Evolutionary conservation across 2,113 vertebrate species (phyloP).

Genomic region (Varanus salvator): DNA sequence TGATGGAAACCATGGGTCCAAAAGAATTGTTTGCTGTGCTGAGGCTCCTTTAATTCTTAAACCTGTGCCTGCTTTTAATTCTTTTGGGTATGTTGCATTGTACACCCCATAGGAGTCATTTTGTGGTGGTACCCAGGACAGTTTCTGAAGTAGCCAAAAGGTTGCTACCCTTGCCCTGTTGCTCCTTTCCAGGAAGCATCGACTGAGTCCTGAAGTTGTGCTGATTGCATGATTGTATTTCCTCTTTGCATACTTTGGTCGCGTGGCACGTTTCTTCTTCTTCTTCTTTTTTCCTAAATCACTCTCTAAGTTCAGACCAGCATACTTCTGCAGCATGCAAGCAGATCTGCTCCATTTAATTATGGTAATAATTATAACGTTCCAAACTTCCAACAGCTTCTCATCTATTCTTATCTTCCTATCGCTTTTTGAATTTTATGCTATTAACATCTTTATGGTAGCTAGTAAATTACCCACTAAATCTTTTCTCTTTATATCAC

Average conservation of each 20-base stretch:
- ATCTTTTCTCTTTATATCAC: neutral
- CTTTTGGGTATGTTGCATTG: too few relatives aligned
- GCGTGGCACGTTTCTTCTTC: neutral
- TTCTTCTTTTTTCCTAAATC: too few relatives aligned
- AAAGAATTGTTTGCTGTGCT: too few relatives aligned
- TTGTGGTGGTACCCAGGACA: too few relatives aligned
- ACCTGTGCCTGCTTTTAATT: too few relatives aligned
- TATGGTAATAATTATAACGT: neutral
- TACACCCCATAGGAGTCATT: too few relatives aligned
- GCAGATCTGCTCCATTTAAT: neutral
- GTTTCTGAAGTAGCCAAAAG: too few relatives aligned
- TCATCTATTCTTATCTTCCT: neutral
- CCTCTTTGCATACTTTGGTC: neutral
- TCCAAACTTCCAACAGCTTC: neutral
- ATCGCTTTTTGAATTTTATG: neutral
- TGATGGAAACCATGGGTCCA: too few relatives aligned
- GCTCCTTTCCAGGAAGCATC: neutral
- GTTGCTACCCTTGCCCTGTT: too few relatives aligned
- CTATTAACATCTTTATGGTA: neutral
- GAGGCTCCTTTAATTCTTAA: too few relatives aligned
- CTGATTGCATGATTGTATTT: neutral
- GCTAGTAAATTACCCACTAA: neutral
- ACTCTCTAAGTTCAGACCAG: neutral
- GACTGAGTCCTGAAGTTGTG: neutral
- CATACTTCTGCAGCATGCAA: neutral